Conservation (phyloP, 2,113 vertebrate genomes). For the Poeciliopsis retropinna region DNA sequence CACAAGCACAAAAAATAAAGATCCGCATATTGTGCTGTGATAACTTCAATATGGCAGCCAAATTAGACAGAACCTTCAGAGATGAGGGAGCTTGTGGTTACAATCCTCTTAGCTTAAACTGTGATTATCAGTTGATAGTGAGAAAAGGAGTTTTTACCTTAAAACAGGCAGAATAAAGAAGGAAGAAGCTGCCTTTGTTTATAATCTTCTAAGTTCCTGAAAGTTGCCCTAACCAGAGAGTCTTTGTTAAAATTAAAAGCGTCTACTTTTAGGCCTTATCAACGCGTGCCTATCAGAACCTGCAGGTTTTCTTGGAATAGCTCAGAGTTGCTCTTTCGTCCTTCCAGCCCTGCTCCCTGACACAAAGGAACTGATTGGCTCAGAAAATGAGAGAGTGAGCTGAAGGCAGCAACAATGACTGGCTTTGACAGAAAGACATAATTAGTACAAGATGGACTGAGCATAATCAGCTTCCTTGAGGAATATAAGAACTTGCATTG, state of each 20-base stretch:
- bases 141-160: not conserved
- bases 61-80: conserved; percentile 9
- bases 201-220: conserved; percentile 5
- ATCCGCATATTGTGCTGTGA: not conserved
- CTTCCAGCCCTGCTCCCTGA: conserved; percentile 1
- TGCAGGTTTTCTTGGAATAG: conserved; percentile 38
- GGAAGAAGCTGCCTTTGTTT: conserved; percentile 6
- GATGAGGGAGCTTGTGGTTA: conserved; percentile 7
- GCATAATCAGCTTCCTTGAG: conserved; percentile 32
- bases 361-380: conserved; percentile 60
- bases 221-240: conserved; percentile 4
- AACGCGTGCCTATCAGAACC: conserved; percentile 1
- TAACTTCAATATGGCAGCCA: not conserved
- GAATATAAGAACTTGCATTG: conserved; percentile 26
- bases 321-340: conserved; percentile 25
- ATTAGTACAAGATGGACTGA: conserved; percentile 39
- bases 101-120: conserved; percentile 7
- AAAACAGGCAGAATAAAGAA: not conserved
- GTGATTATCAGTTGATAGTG: conserved; percentile 31
- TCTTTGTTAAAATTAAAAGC: not conserved
- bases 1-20: not conserved
- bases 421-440: conserved; percentile 35
- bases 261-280: not conserved
- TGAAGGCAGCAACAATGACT: conserved; percentile 26
- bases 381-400: conserved; percentile 42